phyloP scores from a whole-genome alignment of 1,140 invertebrate species.

The Atta cephalotes region DNA sequence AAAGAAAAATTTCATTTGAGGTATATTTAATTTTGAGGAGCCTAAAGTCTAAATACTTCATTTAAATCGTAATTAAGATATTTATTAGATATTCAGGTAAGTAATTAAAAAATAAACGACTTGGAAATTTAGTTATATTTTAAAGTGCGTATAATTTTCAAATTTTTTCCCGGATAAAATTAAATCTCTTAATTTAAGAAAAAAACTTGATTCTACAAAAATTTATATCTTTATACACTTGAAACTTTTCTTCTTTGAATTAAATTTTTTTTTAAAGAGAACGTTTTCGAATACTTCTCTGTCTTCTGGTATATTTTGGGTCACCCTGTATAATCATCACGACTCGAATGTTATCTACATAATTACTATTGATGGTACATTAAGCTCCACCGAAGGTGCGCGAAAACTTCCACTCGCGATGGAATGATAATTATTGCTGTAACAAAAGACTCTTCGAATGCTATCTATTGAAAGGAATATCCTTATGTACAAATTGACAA shows the following conservation, averaged over 20 bases:
- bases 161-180: background rate
- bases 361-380: constrained; percentile 49
- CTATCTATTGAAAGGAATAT: background rate
- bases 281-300: background rate
- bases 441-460: constrained; percentile 19
- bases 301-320: background rate
- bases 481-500: background rate
- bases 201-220: background rate
- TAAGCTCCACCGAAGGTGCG: constrained; percentile 28
- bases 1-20: background rate
- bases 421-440: constrained; percentile 38
- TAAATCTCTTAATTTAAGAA: background rate
- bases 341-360: constrained; percentile 28
- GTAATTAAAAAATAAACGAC: background rate
- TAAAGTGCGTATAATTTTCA: background rate
- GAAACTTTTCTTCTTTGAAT: background rate
- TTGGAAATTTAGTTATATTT: background rate
- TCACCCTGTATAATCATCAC: constrained; percentile 40
- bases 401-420: constrained; percentile 35
- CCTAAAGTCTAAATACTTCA: background rate
- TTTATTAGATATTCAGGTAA: background rate
- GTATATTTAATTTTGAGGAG: background rate
- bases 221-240: background rate
- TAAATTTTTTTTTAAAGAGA: background rate
- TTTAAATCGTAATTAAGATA: background rate